Conservation (phyloP, 2,888 invertebrate genomes). For the Cephus pygmeus region DNA sequence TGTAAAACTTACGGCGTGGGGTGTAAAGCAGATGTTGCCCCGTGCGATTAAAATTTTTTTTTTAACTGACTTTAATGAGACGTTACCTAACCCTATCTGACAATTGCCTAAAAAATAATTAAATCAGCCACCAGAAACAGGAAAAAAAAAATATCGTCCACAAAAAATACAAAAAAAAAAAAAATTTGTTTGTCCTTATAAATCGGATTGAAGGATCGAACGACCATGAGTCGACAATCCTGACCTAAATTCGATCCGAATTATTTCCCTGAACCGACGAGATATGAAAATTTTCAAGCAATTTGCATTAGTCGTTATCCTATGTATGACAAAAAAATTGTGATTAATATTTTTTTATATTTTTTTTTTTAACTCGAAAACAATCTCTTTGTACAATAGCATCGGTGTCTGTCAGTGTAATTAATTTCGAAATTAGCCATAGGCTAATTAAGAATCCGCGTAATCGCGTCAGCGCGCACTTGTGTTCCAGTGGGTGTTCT, state of each 20-base stretch:
- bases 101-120: background rate
- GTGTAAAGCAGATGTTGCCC: slow-evolving; percentile 12
- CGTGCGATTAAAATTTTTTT: background rate
- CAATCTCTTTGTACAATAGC: background rate
- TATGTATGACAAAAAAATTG: background rate
- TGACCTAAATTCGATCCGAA: too few relatives aligned
- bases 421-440: background rate
- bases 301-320: background rate
- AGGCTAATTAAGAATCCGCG: background rate
- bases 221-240: too few relatives aligned
- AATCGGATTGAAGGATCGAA: too few relatives aligned
- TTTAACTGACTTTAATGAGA: background rate
- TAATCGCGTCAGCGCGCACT: background rate
- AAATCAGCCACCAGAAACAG: background rate
- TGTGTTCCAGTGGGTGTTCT: background rate
- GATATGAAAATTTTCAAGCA: background rate
- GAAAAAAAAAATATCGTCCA: background rate
- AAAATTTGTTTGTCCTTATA: too few relatives aligned
- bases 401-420: background rate
- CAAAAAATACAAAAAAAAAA: background rate
- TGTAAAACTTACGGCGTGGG: slow-evolving; percentile 1
- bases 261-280: background rate
- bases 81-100: background rate
- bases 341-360: background rate
- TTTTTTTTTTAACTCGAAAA: background rate